Evolutionary conservation across 2,888 invertebrate genomes (phyloP).

Genomic region (Oscheius sp.): DNA sequence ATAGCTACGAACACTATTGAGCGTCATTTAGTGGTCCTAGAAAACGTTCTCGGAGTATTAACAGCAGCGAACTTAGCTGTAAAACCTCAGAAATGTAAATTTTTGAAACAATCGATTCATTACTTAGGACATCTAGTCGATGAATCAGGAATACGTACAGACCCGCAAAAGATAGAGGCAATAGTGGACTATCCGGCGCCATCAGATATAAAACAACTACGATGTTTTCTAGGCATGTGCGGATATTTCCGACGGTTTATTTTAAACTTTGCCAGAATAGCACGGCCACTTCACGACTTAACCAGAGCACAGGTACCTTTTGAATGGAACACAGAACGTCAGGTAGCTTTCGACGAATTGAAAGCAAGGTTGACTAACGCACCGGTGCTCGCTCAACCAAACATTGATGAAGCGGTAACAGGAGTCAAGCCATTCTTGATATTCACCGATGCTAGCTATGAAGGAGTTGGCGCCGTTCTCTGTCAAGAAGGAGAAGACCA

Average conservation of each 20-base stretch:
- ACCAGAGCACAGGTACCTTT: constrained; percentile 34
- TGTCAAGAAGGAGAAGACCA: constrained; percentile 36
- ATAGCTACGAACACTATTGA: constrained; percentile 35
- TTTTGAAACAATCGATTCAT: constrained; percentile 13
- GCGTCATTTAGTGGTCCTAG: constrained; percentile 36
- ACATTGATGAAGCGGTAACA: constrained; percentile 39
- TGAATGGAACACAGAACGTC: constrained; percentile 33
- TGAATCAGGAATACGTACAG: constrained; percentile 12
- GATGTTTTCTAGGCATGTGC: constrained; percentile 47
- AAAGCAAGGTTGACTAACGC: constrained; percentile 32
- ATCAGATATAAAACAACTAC: constrained; percentile 28
- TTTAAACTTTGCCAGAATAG: constrained; percentile 37
- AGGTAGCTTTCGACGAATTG: constrained; percentile 39
- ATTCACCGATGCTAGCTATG: constrained; percentile 44
- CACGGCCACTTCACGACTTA: constrained; percentile 38
- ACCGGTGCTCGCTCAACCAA: constrained; percentile 43
- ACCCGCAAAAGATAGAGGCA: constrained; percentile 32
- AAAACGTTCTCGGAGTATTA: constrained; percentile 28
- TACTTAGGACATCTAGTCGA: constrained; percentile 38
- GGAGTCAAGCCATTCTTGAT: constrained; percentile 39
- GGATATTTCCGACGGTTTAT: constrained; percentile 52
- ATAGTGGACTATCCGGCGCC: constrained; percentile 33
- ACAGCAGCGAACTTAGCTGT: not conserved
- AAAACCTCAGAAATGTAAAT: constrained; percentile 33
- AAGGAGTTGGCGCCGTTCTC: constrained; percentile 46